Evolutionary conservation across 2,888 invertebrate genomes (phyloP), one percentile per base, ranked within the genome.

Genomic region (Rhodophaea formosa): DNA sequence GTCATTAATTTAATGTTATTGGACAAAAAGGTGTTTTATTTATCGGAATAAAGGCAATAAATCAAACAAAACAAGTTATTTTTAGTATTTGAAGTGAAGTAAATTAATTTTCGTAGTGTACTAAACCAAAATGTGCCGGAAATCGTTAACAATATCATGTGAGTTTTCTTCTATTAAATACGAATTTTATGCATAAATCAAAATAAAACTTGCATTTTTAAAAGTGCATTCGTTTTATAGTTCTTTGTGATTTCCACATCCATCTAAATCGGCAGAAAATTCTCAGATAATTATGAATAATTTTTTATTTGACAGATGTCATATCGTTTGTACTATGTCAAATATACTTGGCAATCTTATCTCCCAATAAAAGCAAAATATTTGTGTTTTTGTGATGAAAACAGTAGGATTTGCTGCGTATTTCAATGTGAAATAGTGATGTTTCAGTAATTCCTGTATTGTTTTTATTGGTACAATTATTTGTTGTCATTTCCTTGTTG

Each of bases 1-100:
- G 88, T 90, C 89, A 91, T 82, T 84, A 79, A 82, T 86, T 86
- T 85, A 79, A 86, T 91, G 88, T 91, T 90, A 86, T 86, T 88
- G 82, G 85, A 80, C 75, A 75, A 72, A 56, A 74, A 12, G 69
- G 65, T 65, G 66, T 71, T 77, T 77, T 68, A 65, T 63, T 62
- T 65, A 59, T 59, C 30, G 56, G 57, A 62, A 61, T 62, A 57
- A 43, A 59, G 52, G 59, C 59, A 56, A 58, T 61, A 60, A 61
- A 62, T 56, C 59, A 58, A 61, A 61, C 58, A 67, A 65, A 69
- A 70, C 68, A 70, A 65, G 65, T 69, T 65, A 64, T 62, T 68
- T 59, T 62, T 71, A 67, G 65, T 67, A 70, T 66, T 68, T 62
- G 60, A 63, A 65, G 65, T 58, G 64, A 70, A 66, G 61, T 62